Evolutionary conservation across 2,113 vertebrate genomes (phyloP).

Genomic region (Nettapus auritus): DNA sequence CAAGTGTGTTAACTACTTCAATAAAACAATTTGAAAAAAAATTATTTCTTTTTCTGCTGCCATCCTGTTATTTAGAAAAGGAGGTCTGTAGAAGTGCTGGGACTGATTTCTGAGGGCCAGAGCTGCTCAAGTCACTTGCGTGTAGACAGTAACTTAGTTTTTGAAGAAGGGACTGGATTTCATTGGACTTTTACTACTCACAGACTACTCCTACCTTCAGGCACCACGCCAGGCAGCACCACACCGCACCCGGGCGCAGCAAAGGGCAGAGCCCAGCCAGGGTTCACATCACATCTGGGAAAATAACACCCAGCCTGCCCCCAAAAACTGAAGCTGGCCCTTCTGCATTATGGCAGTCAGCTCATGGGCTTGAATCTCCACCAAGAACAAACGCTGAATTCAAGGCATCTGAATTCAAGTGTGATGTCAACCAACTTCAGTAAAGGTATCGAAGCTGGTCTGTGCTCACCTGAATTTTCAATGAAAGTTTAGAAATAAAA

Average conservation of each 20-base stretch:
- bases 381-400: neutral
- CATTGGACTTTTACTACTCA: neutral
- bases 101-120: neutral
- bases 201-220: neutral
- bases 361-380: neutral
- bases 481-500: neutral
- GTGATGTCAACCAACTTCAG: neutral
- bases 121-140: neutral
- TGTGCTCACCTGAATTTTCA: neutral
- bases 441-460: fast-evolving
- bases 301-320: neutral
- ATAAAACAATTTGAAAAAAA: neutral
- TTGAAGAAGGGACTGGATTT: neutral
- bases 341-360: neutral
- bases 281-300: neutral
- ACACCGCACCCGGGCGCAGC: neutral
- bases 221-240: too few species aligned
- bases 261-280: neutral
- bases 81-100: too few species aligned
- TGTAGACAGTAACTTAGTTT: neutral
- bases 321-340: neutral
- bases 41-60: neutral
- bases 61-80: neutral
- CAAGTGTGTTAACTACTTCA: neutral
- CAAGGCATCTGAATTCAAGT: too few species aligned